These are phyloP conservation scores for Hycleus cichorii DNA, from an alignment of 1,140 invertebrate genomes.

Conservation along the genomic window DNA sequence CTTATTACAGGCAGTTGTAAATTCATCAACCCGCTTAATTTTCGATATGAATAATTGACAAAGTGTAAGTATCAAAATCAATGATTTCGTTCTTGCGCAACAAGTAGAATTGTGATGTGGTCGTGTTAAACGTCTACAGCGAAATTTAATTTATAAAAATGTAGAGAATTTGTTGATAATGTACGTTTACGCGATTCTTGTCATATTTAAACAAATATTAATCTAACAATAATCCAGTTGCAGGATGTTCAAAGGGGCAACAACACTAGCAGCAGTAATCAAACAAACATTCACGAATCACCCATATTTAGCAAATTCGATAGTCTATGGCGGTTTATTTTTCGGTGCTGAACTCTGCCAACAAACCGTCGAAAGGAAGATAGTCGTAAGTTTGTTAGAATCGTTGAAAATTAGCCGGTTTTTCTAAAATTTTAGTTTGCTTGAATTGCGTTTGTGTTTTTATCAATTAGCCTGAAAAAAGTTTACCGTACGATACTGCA, in stretches of 20 bases:
- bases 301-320: slow-evolving; percentile 16
- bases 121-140: background rate
- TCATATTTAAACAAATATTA: background rate
- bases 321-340: slow-evolving; percentile 19
- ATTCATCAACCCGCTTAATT: too few relatives aligned
- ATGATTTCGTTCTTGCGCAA: slow-evolving; percentile 13
- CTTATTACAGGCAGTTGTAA: too few relatives aligned
- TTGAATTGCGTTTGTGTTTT: background rate
- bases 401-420: background rate
- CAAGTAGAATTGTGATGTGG: background rate
- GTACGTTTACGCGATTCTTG: background rate
- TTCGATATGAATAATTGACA: too few relatives aligned
- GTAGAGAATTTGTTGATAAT: slow-evolving; percentile 1
- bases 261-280: slow-evolving; percentile 9
- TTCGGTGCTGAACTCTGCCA: slow-evolving; percentile 65
- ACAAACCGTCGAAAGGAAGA: slow-evolving; percentile 59
- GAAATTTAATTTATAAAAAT: slow-evolving; percentile 3
- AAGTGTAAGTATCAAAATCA: background rate
- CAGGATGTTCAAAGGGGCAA: slow-evolving; percentile 6
- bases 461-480: slow-evolving; percentile 36
- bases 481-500: slow-evolving; percentile 46
- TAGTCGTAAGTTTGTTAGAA: slow-evolving; percentile 44
- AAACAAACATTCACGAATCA: slow-evolving; percentile 16
- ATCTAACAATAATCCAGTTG: background rate
- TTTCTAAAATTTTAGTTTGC: background rate